These are phyloP conservation scores for Tapirus terrestris DNA, from an alignment of 2,113 vertebrate species.

Conservation along the genomic window DNA sequence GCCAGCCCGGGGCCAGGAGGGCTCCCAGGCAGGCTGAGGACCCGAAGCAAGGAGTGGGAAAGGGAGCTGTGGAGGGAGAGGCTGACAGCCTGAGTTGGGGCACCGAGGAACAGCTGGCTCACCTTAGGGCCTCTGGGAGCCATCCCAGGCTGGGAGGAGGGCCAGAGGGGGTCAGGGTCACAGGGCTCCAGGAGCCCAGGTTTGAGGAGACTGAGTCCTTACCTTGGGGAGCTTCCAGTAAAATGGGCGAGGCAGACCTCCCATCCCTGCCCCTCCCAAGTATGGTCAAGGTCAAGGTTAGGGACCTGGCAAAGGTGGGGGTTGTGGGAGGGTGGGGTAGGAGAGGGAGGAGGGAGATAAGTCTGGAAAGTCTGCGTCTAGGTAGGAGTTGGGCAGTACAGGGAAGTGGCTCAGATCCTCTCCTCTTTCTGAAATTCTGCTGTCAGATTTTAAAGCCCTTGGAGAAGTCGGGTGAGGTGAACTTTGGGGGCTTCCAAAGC, in stretches of 20 bases:
- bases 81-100: not conserved
- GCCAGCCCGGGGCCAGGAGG: not conserved
- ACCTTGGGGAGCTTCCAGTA: not conserved
- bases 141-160: not conserved
- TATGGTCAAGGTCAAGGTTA: not conserved
- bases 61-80: not conserved
- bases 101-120: not conserved
- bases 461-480: not conserved
- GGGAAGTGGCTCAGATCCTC: fast-evolving
- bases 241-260: not conserved
- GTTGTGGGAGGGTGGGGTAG: too few species aligned
- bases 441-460: not conserved
- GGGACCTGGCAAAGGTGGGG: not conserved
- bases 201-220: not conserved
- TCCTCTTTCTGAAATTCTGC: not conserved
- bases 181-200: not conserved
- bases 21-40: not conserved
- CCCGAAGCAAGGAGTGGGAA: not conserved
- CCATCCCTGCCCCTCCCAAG: not conserved
- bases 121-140: not conserved
- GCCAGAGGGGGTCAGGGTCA: not conserved
- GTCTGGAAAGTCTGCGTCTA: not conserved
- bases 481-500: not conserved
- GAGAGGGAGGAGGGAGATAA: not conserved
- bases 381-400: fast-evolving